These are phyloP conservation scores for Hephaestus fuliginosus DNA, from an alignment of 2,797 vertebrate species.

Conservation along the genomic window DNA sequence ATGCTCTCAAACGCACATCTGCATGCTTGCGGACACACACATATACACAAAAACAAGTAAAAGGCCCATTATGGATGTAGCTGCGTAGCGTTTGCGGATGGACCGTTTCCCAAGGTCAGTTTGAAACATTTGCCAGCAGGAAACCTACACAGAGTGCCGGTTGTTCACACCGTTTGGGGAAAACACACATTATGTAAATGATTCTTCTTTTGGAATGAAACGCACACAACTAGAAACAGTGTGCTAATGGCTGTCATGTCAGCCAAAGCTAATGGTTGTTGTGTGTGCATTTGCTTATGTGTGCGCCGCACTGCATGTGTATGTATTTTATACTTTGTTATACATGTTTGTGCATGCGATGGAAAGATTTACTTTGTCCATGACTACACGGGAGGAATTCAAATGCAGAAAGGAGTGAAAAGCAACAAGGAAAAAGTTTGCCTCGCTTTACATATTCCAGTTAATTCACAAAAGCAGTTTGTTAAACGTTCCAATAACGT, in stretches of 20 bases:
- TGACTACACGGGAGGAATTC: slow-evolving; percentile 9
- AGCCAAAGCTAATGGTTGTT: slow-evolving; percentile 84
- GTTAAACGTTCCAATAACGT: slow-evolving; percentile 30
- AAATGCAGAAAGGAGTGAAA: slow-evolving; percentile 20
- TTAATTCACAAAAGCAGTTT: slow-evolving; percentile 56
- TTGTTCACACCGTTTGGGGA: slow-evolving; percentile 85
- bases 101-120: slow-evolving; percentile 87
- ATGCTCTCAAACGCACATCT: slow-evolving; percentile 54
- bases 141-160: slow-evolving; percentile 85
- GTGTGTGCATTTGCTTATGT: slow-evolving; percentile 59
- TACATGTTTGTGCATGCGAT: neutral
- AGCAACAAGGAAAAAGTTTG: slow-evolving; percentile 54
- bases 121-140: slow-evolving; percentile 87
- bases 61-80: slow-evolving; percentile 87
- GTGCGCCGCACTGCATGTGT: slow-evolving; percentile 16
- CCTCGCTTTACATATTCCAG: slow-evolving; percentile 56
- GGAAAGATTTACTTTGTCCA: slow-evolving; percentile 24
- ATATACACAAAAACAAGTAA: slow-evolving; percentile 83
- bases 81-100: slow-evolving; percentile 79
- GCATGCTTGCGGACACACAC: slow-evolving; percentile 59
- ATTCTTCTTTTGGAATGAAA: slow-evolving; percentile 82
- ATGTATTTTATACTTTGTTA: slow-evolving; percentile 14
- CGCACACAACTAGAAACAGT: slow-evolving; percentile 74
- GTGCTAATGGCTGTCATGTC: slow-evolving; percentile 84
- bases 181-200: slow-evolving; percentile 90